phyloP scores from a whole-genome alignment of 2,797 vertebrate genomes.

The Hippopotamyrus pictus region DNA sequence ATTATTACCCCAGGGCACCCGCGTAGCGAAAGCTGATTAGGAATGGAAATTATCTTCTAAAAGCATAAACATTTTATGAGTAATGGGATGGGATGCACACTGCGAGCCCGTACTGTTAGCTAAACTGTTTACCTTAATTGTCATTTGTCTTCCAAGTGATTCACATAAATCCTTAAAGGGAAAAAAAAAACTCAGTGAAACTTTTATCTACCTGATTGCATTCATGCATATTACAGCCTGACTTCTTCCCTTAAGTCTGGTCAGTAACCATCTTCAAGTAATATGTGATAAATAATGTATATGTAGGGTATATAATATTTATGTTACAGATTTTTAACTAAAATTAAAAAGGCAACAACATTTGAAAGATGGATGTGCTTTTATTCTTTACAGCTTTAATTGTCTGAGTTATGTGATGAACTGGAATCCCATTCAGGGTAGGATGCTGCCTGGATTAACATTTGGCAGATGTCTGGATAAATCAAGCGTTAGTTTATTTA shows the following conservation, averaged over 20 bases:
- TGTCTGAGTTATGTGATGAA: neutral
- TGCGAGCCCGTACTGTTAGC: conserved; percentile 26
- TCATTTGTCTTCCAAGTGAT: conserved; percentile 20
- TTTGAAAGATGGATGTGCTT: neutral
- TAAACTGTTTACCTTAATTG: conserved; percentile 31
- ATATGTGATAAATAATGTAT: neutral
- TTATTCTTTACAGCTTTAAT: neutral
- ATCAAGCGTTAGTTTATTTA: neutral
- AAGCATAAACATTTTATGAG: conserved; percentile 26
- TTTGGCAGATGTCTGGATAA: neutral
- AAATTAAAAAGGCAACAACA: neutral
- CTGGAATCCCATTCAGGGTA: neutral
- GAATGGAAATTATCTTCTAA: conserved; percentile 24
- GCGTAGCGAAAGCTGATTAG: conserved; percentile 30
- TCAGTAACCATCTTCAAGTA: neutral
- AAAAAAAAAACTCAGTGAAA: neutral
- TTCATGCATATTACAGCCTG: neutral
- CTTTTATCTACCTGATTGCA: conserved; percentile 5
- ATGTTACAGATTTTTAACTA: neutral
- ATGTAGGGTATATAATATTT: neutral
- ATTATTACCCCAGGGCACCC: conserved; percentile 23
- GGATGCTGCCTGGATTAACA: neutral
- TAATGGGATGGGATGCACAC: conserved; percentile 16
- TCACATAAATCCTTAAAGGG: neutral
- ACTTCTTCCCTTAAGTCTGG: neutral